Evolutionary conservation across 2,888 invertebrate species (phyloP).

Genomic region (Amblyjoppa proteus): DNA sequence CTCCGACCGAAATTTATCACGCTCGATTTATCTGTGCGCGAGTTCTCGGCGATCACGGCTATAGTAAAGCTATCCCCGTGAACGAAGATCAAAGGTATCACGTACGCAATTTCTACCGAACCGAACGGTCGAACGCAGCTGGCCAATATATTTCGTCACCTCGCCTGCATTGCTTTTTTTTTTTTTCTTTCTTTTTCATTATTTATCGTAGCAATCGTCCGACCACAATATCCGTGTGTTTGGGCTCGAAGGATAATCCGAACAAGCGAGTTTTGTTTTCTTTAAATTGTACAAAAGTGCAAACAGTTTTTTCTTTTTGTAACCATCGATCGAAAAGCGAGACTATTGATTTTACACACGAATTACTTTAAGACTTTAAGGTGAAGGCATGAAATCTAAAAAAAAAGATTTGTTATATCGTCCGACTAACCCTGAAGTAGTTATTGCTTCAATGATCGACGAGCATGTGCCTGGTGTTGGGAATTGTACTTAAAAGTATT

Average conservation of each 20-base stretch:
- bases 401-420: neutral
- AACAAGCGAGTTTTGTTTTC: neutral
- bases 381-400: neutral
- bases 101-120: constrained; percentile 59
- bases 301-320: neutral
- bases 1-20: constrained; percentile 37
- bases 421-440: too few species aligned
- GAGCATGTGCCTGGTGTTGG: too few species aligned
- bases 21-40: constrained; percentile 50
- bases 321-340: neutral
- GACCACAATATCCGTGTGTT: constrained; percentile 14
- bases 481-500: too few species aligned
- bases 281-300: neutral
- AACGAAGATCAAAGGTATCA: constrained; percentile 62
- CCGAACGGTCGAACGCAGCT: constrained; percentile 55
- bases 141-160: constrained; percentile 61
- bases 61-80: constrained; percentile 23
- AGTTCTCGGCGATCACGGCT: constrained; percentile 24
- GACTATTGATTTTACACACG: neutral
- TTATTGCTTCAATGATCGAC: too few species aligned
- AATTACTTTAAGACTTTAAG: neutral
- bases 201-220: constrained; percentile 25
- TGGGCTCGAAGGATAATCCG: constrained; percentile 7
- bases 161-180: constrained; percentile 43
- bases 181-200: constrained; percentile 4